These are phyloP conservation scores for Caprella mutica DNA, from an alignment of 2,888 invertebrate species.

Conservation along the genomic window DNA sequence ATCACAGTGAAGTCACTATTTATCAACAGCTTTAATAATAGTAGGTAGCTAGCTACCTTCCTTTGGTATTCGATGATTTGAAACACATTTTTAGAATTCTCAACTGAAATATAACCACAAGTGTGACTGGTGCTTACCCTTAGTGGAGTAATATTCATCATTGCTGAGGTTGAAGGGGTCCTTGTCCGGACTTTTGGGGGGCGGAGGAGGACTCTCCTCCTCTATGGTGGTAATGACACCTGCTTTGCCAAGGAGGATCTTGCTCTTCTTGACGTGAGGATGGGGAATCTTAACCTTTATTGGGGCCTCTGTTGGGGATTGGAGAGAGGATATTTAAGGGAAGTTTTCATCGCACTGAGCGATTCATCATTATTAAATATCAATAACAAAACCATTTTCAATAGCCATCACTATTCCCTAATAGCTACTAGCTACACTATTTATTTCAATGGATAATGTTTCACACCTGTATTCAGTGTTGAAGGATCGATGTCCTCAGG, in stretches of 20 bases:
- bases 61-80: no score
- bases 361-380: no score
- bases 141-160: conserved; percentile 89
- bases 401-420: no score
- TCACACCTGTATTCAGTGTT: conserved; percentile 33
- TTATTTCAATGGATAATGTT: conserved; percentile 15
- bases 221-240: conserved; percentile 91
- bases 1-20: no score
- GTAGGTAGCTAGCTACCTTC: no score
- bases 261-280: conserved; percentile 85
- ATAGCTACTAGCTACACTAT: no score
- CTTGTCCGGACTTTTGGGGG: conserved; percentile 72
- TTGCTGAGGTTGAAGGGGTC: conserved; percentile 98
- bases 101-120: conserved; percentile 55
- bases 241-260: conserved; percentile 82
- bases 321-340: no score
- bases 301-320: conserved; percentile 36
- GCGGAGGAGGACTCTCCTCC: conserved; percentile 73
- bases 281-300: conserved; percentile 76
- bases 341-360: no score
- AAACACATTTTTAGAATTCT: not conserved
- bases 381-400: no score
- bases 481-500: conserved; percentile 92
- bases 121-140: no score
- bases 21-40: no score